phyloP scores from a whole-genome alignment of 2,888 invertebrate species.

The Acleris holmiana region DNA sequence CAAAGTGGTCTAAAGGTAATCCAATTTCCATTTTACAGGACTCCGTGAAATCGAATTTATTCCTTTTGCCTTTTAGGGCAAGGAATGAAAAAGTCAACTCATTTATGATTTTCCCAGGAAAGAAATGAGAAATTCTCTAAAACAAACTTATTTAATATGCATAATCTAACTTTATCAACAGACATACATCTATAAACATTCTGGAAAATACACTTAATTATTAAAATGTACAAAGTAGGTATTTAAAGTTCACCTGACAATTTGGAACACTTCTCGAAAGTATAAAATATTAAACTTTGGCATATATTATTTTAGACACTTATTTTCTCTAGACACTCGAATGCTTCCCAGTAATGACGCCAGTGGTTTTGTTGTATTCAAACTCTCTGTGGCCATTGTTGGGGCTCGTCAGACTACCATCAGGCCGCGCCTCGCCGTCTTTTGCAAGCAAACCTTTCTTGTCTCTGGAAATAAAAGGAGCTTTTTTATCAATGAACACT shows the following conservation, averaged over 20 bases:
- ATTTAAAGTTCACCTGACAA: background rate
- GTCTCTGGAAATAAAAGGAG: constrained; percentile 61
- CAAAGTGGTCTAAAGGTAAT: constrained; percentile 33
- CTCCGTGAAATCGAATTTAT: constrained; percentile 37
- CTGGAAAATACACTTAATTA: background rate
- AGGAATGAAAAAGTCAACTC: constrained; percentile 32
- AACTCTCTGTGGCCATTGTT: constrained; percentile 72
- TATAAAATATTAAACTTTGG: constrained; percentile 31
- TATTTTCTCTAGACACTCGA: constrained; percentile 64
- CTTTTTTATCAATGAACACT: background rate
- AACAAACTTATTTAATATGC: constrained; percentile 19
- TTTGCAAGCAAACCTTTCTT: constrained; percentile 73
- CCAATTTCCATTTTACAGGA: constrained; percentile 35
- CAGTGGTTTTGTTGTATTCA: constrained; percentile 76
- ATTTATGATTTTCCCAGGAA: constrained; percentile 18
- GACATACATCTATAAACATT: background rate
- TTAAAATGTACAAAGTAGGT: background rate
- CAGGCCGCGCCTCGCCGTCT: constrained; percentile 53
- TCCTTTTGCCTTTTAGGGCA: constrained; percentile 33
- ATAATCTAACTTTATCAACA: constrained; percentile 7
- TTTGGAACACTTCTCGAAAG: background rate
- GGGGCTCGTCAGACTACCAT: constrained; percentile 55
- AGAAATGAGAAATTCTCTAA: constrained; percentile 21
- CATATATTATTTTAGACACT: constrained; percentile 19
- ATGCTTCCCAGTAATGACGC: constrained; percentile 78